A percentile compares a stretch with the other conserved stretches of the same genome.
Conservation (phyloP, 2,113 vertebrate species). For the Athene cunicularia region DNA sequence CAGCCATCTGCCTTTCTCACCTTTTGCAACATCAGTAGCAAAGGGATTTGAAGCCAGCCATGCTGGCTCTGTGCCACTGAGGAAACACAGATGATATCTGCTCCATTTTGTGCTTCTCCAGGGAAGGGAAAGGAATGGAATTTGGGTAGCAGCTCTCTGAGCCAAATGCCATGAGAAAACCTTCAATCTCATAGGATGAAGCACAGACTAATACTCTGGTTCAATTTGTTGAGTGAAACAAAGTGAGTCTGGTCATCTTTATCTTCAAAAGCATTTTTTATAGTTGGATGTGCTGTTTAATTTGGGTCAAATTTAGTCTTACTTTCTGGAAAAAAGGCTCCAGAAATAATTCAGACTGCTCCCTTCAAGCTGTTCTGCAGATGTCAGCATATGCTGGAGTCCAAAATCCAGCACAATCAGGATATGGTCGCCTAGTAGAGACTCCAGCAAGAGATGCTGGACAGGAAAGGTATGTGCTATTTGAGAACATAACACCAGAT, state of each 20-base stretch:
- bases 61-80: background rate
- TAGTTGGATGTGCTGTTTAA: background rate
- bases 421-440: background rate
- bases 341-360: conserved; percentile 16
- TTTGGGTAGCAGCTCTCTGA: background rate
- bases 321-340: conserved; percentile 18
- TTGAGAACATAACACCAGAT: conserved; percentile 18
- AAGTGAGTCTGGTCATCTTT: background rate
- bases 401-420: conserved; percentile 21
- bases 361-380: conserved; percentile 37
- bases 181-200: background rate
- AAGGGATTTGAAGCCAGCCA: background rate
- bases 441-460: conserved; percentile 13
- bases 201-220: background rate
- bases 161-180: background rate
- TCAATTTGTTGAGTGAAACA: background rate
- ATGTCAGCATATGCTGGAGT: conserved; percentile 2
- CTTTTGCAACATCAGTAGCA: background rate
- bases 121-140: background rate
- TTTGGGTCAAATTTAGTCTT: background rate
- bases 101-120: background rate
- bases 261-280: conserved; percentile 29
- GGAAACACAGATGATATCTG: background rate
- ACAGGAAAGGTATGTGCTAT: conserved; percentile 1
- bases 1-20: background rate